Conservation (phyloP, 2,113 vertebrate species). For the Chrysochloris asiatica region DNA sequence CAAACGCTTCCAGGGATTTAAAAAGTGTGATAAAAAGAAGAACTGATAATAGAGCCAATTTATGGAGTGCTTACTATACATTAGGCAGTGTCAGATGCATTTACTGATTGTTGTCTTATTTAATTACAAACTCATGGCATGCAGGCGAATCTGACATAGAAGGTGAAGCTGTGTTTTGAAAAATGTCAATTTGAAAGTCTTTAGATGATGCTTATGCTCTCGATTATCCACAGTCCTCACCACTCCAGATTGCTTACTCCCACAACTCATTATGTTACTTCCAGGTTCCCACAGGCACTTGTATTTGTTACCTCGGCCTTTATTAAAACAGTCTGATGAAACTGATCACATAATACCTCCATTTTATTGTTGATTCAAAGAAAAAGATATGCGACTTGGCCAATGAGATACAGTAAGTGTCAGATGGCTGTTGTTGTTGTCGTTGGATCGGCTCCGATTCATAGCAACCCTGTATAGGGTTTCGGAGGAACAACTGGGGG, state of each 20-base stretch:
- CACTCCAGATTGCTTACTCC: neutral
- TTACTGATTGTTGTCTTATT: constrained; percentile 48
- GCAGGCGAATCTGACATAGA: neutral
- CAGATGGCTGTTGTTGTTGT: too few species aligned
- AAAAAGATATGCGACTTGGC: neutral
- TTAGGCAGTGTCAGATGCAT: constrained; percentile 17
- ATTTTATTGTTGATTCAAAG: neutral
- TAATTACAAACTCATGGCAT: neutral
- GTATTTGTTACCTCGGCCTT: neutral
- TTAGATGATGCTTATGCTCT: neutral
- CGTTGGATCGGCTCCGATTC: too few species aligned
- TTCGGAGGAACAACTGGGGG: too few species aligned
- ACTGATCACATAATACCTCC: neutral
- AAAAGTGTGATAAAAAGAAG: constrained; percentile 55
- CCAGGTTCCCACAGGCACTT: neutral
- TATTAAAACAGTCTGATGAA: neutral
- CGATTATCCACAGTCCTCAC: neutral
- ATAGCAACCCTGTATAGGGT: too few species aligned
- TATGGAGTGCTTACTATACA: constrained; percentile 53
- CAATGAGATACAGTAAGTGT: neutral
- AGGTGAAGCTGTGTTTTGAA: neutral
- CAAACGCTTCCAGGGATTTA: constrained; percentile 50
- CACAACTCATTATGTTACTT: neutral
- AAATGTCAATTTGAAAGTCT: neutral
- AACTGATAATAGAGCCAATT: constrained; percentile 53